Evolutionary conservation across 2,113 vertebrate genomes (phyloP).

Genomic region (Ibidorhyncha struthersii): DNA sequence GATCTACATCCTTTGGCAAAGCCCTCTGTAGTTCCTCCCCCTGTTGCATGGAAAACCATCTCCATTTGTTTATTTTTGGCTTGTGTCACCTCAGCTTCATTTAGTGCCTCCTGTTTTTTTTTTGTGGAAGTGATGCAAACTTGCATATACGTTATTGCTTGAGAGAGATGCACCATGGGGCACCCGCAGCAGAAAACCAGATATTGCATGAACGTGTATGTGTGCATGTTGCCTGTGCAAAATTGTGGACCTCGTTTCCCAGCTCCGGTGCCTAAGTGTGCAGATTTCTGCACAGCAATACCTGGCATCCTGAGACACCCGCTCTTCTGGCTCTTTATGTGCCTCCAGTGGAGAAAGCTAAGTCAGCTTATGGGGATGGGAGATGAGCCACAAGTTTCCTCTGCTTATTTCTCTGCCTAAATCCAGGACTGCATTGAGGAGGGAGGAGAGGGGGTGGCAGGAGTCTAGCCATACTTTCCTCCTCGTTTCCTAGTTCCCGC

Average conservation of each 20-base stretch:
- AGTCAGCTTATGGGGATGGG: neutral
- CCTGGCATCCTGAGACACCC: neutral
- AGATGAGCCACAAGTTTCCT: neutral
- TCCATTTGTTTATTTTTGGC: neutral
- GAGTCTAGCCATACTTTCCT: slow-evolving; percentile 69
- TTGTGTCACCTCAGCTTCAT: neutral
- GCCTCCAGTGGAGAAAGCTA: neutral
- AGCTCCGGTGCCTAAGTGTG: accelerated
- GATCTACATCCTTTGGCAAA: neutral
- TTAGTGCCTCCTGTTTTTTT: neutral
- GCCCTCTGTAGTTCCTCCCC: neutral
- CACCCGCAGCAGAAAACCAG: neutral
- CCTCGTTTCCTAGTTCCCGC: slow-evolving; percentile 43
- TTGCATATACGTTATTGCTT: neutral
- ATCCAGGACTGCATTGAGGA: neutral
- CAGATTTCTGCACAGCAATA: neutral
- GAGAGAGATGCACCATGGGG: neutral
- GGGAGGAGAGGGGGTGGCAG: neutral
- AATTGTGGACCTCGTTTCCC: neutral
- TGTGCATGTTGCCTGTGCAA: neutral
- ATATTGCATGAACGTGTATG: too few relatives aligned
- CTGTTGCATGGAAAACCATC: neutral
- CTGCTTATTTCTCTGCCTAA: neutral
- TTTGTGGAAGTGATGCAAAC: neutral
- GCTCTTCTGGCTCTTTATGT: neutral